Base-by-base conservation (phyloP, 2,113 vertebrate species). In the Prietella phreatophila region DNA sequence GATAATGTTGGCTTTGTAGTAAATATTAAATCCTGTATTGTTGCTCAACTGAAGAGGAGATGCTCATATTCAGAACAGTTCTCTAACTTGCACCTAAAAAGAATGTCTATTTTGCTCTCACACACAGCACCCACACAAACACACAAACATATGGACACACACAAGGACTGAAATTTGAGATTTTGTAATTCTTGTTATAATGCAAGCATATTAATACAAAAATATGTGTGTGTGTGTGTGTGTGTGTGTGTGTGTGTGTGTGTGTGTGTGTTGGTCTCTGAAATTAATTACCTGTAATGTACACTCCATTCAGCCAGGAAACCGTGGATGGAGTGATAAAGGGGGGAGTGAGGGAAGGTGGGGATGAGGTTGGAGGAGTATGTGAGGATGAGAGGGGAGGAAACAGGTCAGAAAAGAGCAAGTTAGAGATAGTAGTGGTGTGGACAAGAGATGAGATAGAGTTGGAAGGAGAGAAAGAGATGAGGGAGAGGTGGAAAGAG, bases 251-350 rank as follows among this genome's bases (percentile, higher is more conserved):
- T 71, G 75, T 56, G 61, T 56, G 67, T 86, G 71, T 79, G 80
- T 84, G 42, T 84, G 60, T 91, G 65, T 84, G 58, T 30, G n/a
- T 58, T 36, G 61, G 58, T 61, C 17, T 25, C 27, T 75, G 27
- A 30, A 71, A 73, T 79, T 36, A 53, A 93, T 96, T 96, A 96
- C 95, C 95, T 96, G 95, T 94, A 92, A 93, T 93, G 93, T 93
- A 88, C 87, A 93, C 92, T 94, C 95, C 95, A 89, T 93, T 95
- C 94, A 93, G 93, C 94, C 33, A 90, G 88, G 94, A 90, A 91
- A 94, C 93, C 92, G 93, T 92, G 90, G 89, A 89, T 56, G 94
- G 90, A 71, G 93, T 93, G 83, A 89, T 86, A 91, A 94, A 84
- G 87, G 90, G 63, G 30, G 80, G 20, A 30, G 90, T n/a, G 79